Conservation (phyloP, 2,888 invertebrate species). For the Acanthoscelides obtectus region DNA sequence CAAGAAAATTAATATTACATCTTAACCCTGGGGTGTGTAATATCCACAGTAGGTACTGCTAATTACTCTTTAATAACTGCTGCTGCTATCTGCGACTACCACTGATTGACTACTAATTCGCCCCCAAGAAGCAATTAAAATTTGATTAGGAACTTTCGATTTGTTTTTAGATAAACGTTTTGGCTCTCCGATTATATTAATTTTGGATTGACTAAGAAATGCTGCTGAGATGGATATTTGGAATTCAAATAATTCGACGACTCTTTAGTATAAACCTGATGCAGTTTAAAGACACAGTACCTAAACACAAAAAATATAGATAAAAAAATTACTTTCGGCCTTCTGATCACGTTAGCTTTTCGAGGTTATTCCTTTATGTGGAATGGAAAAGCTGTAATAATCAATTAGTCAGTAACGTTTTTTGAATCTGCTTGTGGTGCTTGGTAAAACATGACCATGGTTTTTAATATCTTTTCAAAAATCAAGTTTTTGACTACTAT, state of each 20-base stretch:
- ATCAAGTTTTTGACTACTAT: no score
- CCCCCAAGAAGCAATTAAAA: conserved; percentile 46
- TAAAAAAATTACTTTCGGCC: no score
- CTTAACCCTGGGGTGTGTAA: conserved; percentile 38
- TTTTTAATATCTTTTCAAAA: no score
- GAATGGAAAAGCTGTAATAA: no score
- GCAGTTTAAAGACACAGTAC: no score
- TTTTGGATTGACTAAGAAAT: background rate
- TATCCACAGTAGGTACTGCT: conserved; percentile 42
- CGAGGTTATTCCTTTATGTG: no score
- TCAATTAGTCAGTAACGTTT: no score
- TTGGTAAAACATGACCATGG: no score
- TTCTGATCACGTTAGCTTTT: no score
- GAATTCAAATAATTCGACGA: background rate
- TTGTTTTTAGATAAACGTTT: background rate
- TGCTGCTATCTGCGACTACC: conserved; percentile 39
- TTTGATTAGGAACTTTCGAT: conserved; percentile 35
- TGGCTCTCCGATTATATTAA: background rate
- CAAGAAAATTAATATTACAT: conserved; percentile 44
- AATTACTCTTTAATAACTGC: conserved; percentile 49
- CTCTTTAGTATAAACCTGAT: no score
- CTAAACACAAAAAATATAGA: no score
- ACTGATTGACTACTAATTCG: conserved; percentile 49
- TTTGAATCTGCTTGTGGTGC: no score
- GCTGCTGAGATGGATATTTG: background rate